Base-by-base conservation (phyloP, 2,797 vertebrate species). In the Diceros bicornis region DNA sequence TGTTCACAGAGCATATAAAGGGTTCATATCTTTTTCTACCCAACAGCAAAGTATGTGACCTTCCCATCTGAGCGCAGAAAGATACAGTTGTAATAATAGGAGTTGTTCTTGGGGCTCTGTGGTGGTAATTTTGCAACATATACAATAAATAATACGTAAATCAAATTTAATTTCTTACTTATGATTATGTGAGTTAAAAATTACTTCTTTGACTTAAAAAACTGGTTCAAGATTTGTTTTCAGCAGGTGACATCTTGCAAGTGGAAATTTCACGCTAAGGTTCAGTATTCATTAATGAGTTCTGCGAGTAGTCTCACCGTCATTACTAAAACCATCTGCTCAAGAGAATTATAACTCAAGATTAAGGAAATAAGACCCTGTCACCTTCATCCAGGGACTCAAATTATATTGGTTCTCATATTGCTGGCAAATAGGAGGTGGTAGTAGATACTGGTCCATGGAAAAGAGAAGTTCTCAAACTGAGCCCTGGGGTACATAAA, bases 241-340 rank as follows among this genome's bases (percentile, higher is more conserved):
- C 23, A 86, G 55, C 11, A 90, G 32, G 59, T 83, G 44, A 79
- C 12, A 23, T 74, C 34, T 44, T 88, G 5, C 90, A 87, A 86
- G 44, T n/a, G n/a, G 34, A 92, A 83, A 91, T 79, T 82, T 81
- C 23, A 91, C n/a, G 71, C 29, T 25, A 79, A 74, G 32, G n/a
- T 7, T 86, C 29, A 41, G 4, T 72, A 74, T 83, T 90, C 17
- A 64, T 69, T 81, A 14, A 47, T 85, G 44, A 79, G 18, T 61
- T 91, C 14, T 83, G n/a, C 4, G 37, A 13, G 18, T 85, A 21
- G 16, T 74, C 44, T 91, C 57, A 61, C 50, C 47, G 21, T 61
- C 44, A 29, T 74, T 7, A 4, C 44, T 68, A 84, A 94, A 78
- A 41, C 18, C 7, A 18, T 59, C 41, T 69, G 17, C 44, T 4